phyloP scores from a whole-genome alignment of 2,888 invertebrate genomes.

The Yponomeuta malinellus region DNA sequence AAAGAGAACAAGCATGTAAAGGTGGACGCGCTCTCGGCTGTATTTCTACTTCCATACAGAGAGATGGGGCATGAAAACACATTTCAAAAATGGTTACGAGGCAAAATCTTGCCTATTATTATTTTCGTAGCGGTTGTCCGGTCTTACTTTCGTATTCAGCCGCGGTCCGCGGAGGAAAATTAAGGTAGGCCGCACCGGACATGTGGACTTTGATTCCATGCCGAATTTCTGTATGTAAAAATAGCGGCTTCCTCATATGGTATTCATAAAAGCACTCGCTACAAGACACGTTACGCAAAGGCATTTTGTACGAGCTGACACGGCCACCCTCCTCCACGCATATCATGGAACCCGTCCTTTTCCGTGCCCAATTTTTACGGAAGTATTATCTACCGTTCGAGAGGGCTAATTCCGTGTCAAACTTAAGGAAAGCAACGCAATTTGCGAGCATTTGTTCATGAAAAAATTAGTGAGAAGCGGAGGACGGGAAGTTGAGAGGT shows the following conservation, averaged over 20 bases:
- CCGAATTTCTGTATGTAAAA: conserved; percentile 60
- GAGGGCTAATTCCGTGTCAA: conserved; percentile 2
- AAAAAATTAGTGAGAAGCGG: conserved; percentile 2
- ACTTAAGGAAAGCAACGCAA: conserved; percentile 1
- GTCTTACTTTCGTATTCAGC: conserved; percentile 57
- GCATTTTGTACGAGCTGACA: conserved; percentile 37
- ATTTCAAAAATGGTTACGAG: conserved; percentile 35
- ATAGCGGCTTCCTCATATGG: conserved; percentile 51
- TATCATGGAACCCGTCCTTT: conserved; percentile 10
- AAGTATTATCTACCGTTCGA: not conserved
- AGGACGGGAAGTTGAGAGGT: conserved; percentile 4
- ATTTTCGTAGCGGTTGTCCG: conserved; percentile 45
- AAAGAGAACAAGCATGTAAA: too few species aligned
- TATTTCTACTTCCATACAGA: not conserved
- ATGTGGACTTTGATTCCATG: conserved; percentile 65
- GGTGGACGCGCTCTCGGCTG: too few species aligned
- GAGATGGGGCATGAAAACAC: not conserved
- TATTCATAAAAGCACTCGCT: conserved; percentile 53
- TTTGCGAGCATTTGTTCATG: conserved; percentile 3
- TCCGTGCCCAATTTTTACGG: conserved; percentile 11
- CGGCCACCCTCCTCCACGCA: conserved; percentile 20
- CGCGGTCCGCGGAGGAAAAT: conserved; percentile 54
- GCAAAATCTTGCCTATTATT: conserved; percentile 39
- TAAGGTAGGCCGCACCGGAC: conserved; percentile 62
- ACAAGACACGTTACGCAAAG: conserved; percentile 42